Percentiles rank a stretch among this genome's conserved stretches.
Evolutionary conservation across 2,113 vertebrate genomes (phyloP).

Genomic region (Taxidea taxus): DNA sequence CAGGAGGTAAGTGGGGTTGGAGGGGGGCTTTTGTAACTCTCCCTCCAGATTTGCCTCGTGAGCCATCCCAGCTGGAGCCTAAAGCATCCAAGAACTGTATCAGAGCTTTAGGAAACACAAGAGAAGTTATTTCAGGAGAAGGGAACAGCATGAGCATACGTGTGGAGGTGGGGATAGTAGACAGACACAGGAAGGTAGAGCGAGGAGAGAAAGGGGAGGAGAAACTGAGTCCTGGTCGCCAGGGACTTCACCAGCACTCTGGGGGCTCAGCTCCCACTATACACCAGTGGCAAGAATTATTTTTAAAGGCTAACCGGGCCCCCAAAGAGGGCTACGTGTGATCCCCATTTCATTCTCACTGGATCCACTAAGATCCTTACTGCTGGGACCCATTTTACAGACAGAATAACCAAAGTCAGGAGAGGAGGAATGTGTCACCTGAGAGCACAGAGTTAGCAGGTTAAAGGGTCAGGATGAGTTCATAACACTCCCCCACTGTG

Average conservation of each 20-base stretch:
- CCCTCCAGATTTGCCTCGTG: background rate
- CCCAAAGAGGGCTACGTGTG: fast-evolving
- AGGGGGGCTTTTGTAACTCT: background rate
- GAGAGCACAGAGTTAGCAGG: background rate
- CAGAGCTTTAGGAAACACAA: conserved; percentile 10
- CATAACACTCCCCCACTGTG: background rate
- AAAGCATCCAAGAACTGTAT: background rate
- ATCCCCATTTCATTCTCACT: background rate
- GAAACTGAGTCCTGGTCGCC: background rate
- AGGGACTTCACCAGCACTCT: background rate
- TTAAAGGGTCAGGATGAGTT: background rate
- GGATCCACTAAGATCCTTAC: too few species aligned
- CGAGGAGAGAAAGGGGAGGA: background rate
- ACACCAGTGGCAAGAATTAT: background rate
- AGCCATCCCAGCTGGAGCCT: background rate
- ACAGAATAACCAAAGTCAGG: background rate
- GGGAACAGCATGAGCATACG: background rate
- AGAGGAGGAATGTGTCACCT: background rate
- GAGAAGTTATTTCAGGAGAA: conserved; percentile 42
- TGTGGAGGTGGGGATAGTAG: conserved; percentile 22
- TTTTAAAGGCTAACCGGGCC: background rate
- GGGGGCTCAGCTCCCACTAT: background rate
- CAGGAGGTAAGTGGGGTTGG: background rate
- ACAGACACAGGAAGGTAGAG: background rate
- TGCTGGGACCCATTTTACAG: background rate